Base-by-base conservation (phyloP, 2,797 vertebrate genomes). In the Nyctibius grandis region DNA sequence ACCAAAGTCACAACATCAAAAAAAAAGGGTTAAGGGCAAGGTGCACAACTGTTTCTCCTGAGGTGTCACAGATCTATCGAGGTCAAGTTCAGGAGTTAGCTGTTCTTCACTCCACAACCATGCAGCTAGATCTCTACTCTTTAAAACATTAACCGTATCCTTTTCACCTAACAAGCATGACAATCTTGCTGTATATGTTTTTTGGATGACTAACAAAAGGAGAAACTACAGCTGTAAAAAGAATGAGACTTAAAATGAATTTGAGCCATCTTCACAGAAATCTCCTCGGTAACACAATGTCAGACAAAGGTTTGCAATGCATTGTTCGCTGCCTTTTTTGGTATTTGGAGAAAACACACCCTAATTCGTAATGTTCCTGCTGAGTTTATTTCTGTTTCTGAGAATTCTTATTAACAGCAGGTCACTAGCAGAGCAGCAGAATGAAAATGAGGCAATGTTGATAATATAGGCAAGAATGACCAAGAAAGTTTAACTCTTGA, bases 311-410 rank as follows among this genome's bases (percentile, higher is more conserved):
- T 81, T 89, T 82, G 82, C 54, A 88, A 76, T 73, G 72, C 28
- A 47, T 89, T 89, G 33, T 54, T 85, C 56, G 0, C 65, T 95
- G 87, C 78, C 85, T 96, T 92, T 93, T 96, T 91, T 92, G 93
- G 91, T 91, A 79, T 94, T 77, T 83, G 48, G 63, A 93, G 85
- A 88, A 95, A 96, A 93, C 53, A 88, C 85, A 67, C 54, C 67
- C 85, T 92, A 67, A 92, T 83, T 94, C 18, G 5, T 77, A 89
- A 94, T 84, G 57, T 53, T 95, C 83, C 86, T 79, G 85, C 68
- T 93, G 48, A 79, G 89, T 93, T 91, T 93, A 82, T 91, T 96
- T 96, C 89, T 90, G 13, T 94, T 97, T 95, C 88, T 93, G 79
- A 95, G 85, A 96, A 95, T 84, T 94, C 85, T 92, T 93, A 77